Conservation (phyloP, 2,888 invertebrate species). For the Cepaea hortensis region DNA sequence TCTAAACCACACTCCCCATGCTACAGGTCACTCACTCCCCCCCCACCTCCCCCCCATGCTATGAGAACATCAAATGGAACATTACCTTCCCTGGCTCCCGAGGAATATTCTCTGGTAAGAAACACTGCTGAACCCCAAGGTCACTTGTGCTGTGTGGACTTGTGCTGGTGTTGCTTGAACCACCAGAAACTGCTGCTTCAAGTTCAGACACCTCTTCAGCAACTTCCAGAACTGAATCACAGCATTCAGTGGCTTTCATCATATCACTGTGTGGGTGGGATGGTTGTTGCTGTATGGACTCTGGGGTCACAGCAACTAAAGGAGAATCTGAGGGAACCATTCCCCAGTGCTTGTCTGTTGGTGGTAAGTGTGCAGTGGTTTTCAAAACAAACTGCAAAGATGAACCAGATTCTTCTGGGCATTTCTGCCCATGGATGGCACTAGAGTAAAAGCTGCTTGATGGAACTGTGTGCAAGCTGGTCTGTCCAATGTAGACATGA, state of each 20-base stretch:
- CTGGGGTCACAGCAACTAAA: not conserved
- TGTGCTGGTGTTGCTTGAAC: not conserved
- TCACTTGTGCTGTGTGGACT: slow-evolving; percentile 40
- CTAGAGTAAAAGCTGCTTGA: not conserved
- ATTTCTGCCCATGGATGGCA: not conserved
- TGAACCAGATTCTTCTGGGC: not conserved
- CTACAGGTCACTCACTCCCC: not conserved
- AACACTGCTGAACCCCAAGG: slow-evolving; percentile 61
- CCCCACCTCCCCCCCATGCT: not conserved
- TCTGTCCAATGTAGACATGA: not conserved
- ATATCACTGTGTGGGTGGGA: not conserved
- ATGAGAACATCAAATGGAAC: slow-evolving; percentile 28
- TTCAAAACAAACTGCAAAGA: not conserved
- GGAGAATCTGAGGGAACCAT: not conserved
- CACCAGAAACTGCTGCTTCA: not conserved
- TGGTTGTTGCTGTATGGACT: not conserved
- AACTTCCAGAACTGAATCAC: not conserved
- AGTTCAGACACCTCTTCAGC: not conserved
- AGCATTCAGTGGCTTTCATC: not conserved
- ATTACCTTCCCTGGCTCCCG: slow-evolving; percentile 82
- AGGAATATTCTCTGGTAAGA: slow-evolving; percentile 81
- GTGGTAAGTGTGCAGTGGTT: too few relatives aligned
- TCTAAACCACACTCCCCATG: too few relatives aligned
- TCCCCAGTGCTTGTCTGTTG: not conserved
- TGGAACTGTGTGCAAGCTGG: not conserved